Conservation (phyloP, 2,888 invertebrate genomes). For the Drosophila merina region DNA sequence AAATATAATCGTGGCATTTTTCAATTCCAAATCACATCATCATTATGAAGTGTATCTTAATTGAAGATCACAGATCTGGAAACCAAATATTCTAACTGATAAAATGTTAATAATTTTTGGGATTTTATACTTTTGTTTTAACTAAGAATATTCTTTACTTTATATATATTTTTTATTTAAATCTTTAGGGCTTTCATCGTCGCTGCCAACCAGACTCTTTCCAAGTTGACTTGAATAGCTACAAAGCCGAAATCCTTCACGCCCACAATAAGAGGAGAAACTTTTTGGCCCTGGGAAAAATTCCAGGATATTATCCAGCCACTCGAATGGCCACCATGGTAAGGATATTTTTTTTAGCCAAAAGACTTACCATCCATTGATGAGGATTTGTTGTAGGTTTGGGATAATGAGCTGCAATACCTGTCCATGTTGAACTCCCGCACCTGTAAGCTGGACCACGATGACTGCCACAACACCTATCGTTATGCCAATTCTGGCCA, state of each 20-base stretch:
- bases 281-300: conserved; percentile 80
- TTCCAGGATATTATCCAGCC: conserved; percentile 83
- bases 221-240: conserved; percentile 73
- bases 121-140: not conserved
- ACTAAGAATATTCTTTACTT: not conserved
- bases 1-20: conserved; percentile 18
- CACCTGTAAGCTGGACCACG: conserved; percentile 82
- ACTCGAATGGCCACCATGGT: conserved; percentile 83
- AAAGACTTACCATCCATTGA: not conserved
- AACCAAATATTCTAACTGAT: not conserved
- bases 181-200: conserved; percentile 69
- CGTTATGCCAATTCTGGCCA: conserved; percentile 81
- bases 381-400: conserved; percentile 58
- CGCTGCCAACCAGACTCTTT: conserved; percentile 78
- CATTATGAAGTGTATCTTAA: conserved; percentile 14
- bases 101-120: not conserved
- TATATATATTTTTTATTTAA: not conserved
- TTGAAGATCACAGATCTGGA: conserved; percentile 1
- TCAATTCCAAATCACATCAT: conserved; percentile 9
- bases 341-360: conserved; percentile 18
- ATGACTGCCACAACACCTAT: conserved; percentile 82
- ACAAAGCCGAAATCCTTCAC: conserved; percentile 75
- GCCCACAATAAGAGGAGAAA: conserved; percentile 82
- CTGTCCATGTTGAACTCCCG: conserved; percentile 81
- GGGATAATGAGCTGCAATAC: conserved; percentile 83